Conservation (phyloP, 2,113 vertebrate species). For the Nansenia antarctica region DNA sequence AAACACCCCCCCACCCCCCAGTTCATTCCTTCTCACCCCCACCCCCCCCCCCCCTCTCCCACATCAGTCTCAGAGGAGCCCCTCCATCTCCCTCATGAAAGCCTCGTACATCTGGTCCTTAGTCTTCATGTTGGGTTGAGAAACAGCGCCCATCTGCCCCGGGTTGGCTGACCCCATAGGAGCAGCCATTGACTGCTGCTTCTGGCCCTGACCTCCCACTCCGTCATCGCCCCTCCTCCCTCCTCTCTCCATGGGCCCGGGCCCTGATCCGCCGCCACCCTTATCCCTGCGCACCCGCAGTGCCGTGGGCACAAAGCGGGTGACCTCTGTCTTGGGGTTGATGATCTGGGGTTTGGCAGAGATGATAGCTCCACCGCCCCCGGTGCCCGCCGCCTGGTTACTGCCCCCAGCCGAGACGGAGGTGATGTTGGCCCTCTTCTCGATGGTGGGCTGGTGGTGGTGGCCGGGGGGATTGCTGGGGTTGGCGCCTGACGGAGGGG, state of each 20-base stretch:
- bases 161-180: constrained; percentile 66
- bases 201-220: constrained; percentile 66
- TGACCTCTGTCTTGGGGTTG: constrained; percentile 96
- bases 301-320: constrained; percentile 94
- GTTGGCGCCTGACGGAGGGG: constrained; percentile 22
- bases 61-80: constrained; percentile 78
- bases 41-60: background rate
- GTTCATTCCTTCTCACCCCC: background rate
- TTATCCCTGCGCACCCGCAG: constrained; percentile 92
- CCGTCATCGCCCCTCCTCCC: constrained; percentile 77
- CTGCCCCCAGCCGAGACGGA: constrained; percentile 51
- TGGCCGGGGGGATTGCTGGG: constrained; percentile 47
- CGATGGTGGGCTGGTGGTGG: constrained; percentile 75
- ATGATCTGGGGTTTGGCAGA: constrained; percentile 98
- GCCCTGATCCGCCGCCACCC: constrained; percentile 43
- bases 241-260: constrained; percentile 64
- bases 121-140: constrained; percentile 89
- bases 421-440: constrained; percentile 77
- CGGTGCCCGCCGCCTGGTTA: constrained; percentile 29
- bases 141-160: constrained; percentile 70
- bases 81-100: constrained; percentile 99
- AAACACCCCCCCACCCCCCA: background rate
- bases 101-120: constrained; percentile 99
- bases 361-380: constrained; percentile 82
- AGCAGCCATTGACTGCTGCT: constrained; percentile 68